These are phyloP conservation scores for Polypterus bichir DNA, from an alignment of 2,113 vertebrate genomes.

Conservation along the genomic window DNA sequence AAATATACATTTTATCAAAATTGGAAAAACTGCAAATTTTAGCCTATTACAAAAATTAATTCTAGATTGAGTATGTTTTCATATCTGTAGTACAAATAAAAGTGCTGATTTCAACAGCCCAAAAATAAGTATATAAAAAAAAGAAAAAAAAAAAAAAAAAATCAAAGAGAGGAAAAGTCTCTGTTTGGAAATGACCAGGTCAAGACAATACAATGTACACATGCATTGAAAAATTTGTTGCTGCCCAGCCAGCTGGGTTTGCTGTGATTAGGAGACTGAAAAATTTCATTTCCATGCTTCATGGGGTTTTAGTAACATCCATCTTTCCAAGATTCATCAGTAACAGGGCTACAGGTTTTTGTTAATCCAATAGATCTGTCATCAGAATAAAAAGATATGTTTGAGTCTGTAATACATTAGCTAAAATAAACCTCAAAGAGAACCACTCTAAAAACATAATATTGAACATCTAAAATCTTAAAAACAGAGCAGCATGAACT, in stretches of 20 bases:
- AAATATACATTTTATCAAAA: no score
- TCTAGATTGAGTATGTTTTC: no score
- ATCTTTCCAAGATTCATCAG: constrained; percentile 79
- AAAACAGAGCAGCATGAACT: neutral
- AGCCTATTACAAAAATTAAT: no score
- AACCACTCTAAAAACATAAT: neutral
- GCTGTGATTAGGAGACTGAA: constrained; percentile 9
- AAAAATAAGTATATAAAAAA: no score
- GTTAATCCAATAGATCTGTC: constrained; percentile 57
- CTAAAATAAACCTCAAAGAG: neutral
- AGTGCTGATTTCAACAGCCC: no score
- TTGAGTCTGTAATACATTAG: neutral
- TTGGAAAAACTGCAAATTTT: no score
- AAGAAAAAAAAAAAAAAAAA: no score
- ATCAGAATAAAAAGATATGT: constrained; percentile 6
- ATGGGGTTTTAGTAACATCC: constrained; percentile 64
- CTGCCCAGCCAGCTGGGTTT: constrained; percentile 49
- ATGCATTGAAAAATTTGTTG: neutral
- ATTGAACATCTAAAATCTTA: neutral
- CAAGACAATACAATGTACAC: no score
- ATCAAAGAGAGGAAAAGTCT: no score
- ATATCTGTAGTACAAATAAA: no score
- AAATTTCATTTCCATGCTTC: neutral
- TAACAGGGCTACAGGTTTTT: constrained; percentile 34
- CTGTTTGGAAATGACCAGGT: no score